Percentiles rank a stretch among this genome's conserved stretches.
phyloP scores from a whole-genome alignment of 2,113 vertebrate species.

The Bothrops jararaca region DNA sequence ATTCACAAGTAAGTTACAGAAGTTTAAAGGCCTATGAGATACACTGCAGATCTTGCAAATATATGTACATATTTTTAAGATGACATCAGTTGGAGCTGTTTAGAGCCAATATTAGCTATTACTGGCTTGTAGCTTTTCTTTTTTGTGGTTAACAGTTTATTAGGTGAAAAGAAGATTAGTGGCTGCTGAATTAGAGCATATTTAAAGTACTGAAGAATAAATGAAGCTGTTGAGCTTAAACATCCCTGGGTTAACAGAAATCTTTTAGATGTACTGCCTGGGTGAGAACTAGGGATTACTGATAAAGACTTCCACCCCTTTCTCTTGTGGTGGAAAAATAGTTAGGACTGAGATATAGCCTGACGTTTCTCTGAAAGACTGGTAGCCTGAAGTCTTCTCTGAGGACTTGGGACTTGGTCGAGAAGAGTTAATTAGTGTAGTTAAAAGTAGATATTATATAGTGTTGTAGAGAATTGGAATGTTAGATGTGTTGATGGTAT shows the following conservation, averaged over 20 bases:
- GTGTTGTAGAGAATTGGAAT: neutral
- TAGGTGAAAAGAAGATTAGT: neutral
- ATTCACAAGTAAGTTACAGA: slow-evolving; percentile 3
- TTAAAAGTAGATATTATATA: neutral
- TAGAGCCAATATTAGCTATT: neutral
- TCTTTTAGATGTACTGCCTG: neutral
- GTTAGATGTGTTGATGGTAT: neutral
- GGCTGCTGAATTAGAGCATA: neutral
- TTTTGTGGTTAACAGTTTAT: neutral
- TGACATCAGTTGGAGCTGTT: neutral
- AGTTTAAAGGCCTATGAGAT: slow-evolving; percentile 25
- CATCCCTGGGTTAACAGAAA: neutral
- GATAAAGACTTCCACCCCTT: neutral
- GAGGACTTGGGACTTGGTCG: neutral
- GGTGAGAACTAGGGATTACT: neutral
- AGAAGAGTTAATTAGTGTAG: neutral
- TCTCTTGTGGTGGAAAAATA: neutral
- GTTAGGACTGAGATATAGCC: neutral
- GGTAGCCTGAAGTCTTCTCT: neutral
- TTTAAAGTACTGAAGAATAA: neutral
- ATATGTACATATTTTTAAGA: neutral
- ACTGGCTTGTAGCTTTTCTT: neutral
- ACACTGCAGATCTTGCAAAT: slow-evolving; percentile 25
- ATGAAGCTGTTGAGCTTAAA: neutral
- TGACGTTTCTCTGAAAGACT: neutral